A percentile compares a stretch with the other conserved stretches of the same genome.
These are phyloP conservation scores for Zoanthus solanderi DNA, from an alignment of 92 coral and sea anemone species.

Conservation along the genomic window DNA sequence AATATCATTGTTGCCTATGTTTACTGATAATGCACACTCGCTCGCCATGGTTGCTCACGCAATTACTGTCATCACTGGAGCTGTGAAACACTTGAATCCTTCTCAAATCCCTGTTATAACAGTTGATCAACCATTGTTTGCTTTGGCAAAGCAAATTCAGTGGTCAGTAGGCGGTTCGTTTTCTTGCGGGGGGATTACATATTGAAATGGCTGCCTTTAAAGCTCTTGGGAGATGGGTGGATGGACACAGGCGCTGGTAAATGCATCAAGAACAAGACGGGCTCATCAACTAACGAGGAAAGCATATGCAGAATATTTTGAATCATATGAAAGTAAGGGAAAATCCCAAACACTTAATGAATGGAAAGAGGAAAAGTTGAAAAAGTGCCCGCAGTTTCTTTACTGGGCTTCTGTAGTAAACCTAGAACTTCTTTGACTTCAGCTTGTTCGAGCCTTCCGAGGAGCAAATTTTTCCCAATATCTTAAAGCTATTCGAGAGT, in stretches of 20 bases:
- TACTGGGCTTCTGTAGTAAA: conserved; percentile 50
- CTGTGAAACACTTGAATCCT: conserved; percentile 53
- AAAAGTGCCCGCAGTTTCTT: conserved; percentile 55
- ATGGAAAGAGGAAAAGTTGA: conserved; percentile 49
- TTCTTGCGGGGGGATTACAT: conserved; percentile 32
- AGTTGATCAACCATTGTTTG: conserved; percentile 49
- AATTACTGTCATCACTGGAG: conserved; percentile 31
- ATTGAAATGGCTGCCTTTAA: conserved; percentile 23
- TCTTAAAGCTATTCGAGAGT: conserved; percentile 32
- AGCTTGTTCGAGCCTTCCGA: conserved; percentile 43
- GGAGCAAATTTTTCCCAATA: conserved; percentile 53
- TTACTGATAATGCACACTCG: too few relatives aligned
- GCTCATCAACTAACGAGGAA: conserved; percentile 23
- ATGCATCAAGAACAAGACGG: conserved; percentile 46
- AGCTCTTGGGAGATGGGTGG: conserved; percentile 37
- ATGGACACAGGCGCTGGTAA: conserved; percentile 26
- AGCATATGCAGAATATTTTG: too few relatives aligned
- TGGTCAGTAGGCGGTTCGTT: conserved; percentile 26
- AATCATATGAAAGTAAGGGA: conserved; percentile 3
- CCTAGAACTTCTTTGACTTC: conserved; percentile 49
- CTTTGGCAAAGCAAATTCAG: conserved; percentile 29
- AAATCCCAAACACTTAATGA: conserved; percentile 14
- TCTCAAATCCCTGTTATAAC: conserved; percentile 49
- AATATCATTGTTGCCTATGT: too few relatives aligned
- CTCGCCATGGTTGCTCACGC: too few relatives aligned